A percentile compares a stretch with the other conserved stretches of the same genome.
Evolutionary conservation across 2,888 invertebrate genomes (phyloP).

Genomic region (Troides oblongomaculatus): DNA sequence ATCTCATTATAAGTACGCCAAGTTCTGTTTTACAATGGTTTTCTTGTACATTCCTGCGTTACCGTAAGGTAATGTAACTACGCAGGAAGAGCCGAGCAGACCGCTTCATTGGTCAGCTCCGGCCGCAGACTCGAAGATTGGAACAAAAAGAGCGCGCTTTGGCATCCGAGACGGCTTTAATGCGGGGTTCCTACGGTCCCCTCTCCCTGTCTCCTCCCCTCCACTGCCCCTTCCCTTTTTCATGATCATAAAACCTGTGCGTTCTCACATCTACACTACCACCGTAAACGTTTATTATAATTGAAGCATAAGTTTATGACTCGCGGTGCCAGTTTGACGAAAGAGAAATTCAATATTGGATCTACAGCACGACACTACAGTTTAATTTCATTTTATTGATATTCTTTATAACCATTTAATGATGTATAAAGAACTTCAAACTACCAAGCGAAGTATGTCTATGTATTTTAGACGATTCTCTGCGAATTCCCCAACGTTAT

Average conservation of each 20-base stretch:
- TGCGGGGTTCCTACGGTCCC: conserved; percentile 52
- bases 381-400: conserved; percentile 8
- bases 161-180: conserved; percentile 55
- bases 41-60: conserved; percentile 11
- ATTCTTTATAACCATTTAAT: conserved; percentile 12
- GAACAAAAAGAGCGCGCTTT: conserved; percentile 60
- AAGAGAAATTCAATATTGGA: conserved; percentile 55
- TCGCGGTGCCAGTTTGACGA: conserved; percentile 61
- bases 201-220: conserved; percentile 28
- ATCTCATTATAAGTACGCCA: conserved; percentile 33
- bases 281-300: conserved; percentile 73
- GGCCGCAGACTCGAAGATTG: conserved; percentile 25
- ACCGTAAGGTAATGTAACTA: conserved; percentile 15
- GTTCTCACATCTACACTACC: conserved; percentile 65
- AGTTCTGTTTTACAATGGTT: conserved; percentile 35
- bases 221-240: conserved; percentile 31
- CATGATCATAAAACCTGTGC: conserved; percentile 62
- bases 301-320: conserved; percentile 72
- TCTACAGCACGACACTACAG: conserved; percentile 3
- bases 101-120: conserved; percentile 11
- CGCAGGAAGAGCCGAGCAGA: not conserved
- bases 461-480: not conserved
- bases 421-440: not conserved
- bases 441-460: not conserved
- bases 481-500: not conserved